Evolutionary conservation across 2,113 vertebrate genomes (phyloP).

Genomic region (Arenaria interpres): DNA sequence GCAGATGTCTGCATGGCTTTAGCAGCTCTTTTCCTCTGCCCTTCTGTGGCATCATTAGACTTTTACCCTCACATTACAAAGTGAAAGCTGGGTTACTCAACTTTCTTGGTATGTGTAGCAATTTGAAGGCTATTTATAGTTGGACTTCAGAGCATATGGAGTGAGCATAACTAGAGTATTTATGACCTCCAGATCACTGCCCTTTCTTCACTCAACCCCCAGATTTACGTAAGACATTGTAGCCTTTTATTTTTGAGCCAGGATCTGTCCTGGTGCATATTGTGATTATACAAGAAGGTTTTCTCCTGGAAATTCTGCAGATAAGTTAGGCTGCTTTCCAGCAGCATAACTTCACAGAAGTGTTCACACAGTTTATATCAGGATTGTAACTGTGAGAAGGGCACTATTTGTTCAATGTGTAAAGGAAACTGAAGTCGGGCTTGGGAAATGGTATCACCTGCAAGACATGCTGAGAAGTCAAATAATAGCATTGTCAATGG

Average conservation of each 20-base stretch:
- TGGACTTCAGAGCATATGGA: slow-evolving; percentile 56
- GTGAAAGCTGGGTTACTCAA: slow-evolving; percentile 55
- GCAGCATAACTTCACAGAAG: neutral
- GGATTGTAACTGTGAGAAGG: neutral
- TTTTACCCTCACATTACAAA: slow-evolving; percentile 48
- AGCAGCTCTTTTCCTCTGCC: slow-evolving; percentile 46
- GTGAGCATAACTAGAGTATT: slow-evolving; percentile 29
- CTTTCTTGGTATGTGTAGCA: slow-evolving; percentile 43
- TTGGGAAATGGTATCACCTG: neutral
- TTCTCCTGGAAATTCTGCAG: neutral
- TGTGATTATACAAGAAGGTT: neutral
- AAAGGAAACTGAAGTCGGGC: neutral
- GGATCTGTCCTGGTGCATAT: neutral
- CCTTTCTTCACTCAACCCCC: slow-evolving; percentile 46
- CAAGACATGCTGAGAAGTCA: neutral
- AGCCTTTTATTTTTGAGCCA: slow-evolving; percentile 53
- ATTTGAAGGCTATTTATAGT: slow-evolving; percentile 60
- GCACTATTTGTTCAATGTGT: neutral
- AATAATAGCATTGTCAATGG: neutral
- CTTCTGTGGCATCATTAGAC: slow-evolving; percentile 60
- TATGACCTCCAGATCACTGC: slow-evolving; percentile 42
- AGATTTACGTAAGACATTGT: slow-evolving; percentile 35
- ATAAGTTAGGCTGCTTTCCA: neutral
- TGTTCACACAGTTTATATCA: slow-evolving; percentile 10
- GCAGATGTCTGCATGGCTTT: slow-evolving; percentile 59